A percentile compares a stretch with the other conserved stretches of the same genome.
phyloP scores from a whole-genome alignment of 2,888 invertebrate species.

The Blastobasis lacticolella region DNA sequence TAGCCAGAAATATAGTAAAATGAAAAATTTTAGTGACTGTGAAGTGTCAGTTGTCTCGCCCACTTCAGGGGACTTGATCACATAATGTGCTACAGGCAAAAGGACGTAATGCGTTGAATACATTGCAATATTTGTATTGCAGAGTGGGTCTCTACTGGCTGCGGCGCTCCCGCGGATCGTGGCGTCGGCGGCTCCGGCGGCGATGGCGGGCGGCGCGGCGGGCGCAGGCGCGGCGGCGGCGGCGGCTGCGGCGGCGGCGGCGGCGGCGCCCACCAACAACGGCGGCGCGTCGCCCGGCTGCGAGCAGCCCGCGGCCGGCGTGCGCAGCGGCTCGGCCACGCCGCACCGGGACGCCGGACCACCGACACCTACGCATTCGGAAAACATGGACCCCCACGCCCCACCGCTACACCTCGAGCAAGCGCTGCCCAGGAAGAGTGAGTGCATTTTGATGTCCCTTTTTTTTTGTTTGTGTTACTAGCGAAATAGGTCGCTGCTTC shows the following conservation, averaged over 20 bases:
- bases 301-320: conserved; percentile 41
- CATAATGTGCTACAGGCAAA: neutral
- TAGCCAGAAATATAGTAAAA: too few species aligned
- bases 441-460: conserved; percentile 9
- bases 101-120: neutral
- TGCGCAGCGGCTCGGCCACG: conserved; percentile 41
- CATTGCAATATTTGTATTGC: conserved; percentile 1
- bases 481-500: neutral
- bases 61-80: neutral
- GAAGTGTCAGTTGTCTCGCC: neutral
- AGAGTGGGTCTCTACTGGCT: conserved; percentile 78
- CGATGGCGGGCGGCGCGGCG: conserved; percentile 47
- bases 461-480: neutral
- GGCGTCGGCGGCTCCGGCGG: conserved; percentile 74
- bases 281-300: conserved; percentile 18
- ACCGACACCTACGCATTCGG: conserved; percentile 66
- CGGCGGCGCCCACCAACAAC: conserved; percentile 30
- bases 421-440: conserved; percentile 70
- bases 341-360: conserved; percentile 65
- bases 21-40: too few species aligned
- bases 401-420: conserved; percentile 68
- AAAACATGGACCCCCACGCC: conserved; percentile 61
- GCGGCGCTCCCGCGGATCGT: conserved; percentile 80
- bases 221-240: conserved; percentile 32
- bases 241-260: conserved; percentile 24